These are phyloP conservation scores for Lepidocyrtinus sp. DNA, from an alignment of 2,888 invertebrate species.

Conservation along the genomic window DNA sequence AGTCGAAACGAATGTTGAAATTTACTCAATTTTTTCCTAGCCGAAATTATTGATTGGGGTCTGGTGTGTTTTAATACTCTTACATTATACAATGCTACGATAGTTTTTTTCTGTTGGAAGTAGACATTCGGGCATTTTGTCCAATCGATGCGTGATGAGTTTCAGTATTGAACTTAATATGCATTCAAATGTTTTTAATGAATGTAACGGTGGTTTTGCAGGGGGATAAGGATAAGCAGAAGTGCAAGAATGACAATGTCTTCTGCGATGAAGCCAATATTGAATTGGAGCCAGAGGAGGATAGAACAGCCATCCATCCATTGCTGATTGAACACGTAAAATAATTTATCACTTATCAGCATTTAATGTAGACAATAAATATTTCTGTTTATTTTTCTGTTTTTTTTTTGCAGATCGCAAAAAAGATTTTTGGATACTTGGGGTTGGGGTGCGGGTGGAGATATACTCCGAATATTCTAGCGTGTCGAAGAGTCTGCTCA, in stretches of 20 bases:
- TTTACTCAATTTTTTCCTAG: too few species aligned
- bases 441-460: constrained; percentile 3
- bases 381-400: not conserved
- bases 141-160: not conserved
- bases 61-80: too few species aligned
- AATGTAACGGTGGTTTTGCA: not conserved
- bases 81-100: too few species aligned
- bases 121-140: not conserved
- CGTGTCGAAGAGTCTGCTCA: constrained; percentile 27
- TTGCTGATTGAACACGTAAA: constrained; percentile 28
- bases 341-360: not conserved
- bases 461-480: not conserved
- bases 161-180: too few species aligned
- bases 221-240: not conserved
- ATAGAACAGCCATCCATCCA: constrained; percentile 26
- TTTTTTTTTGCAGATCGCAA: not conserved
- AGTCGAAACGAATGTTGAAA: too few species aligned
- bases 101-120: too few species aligned
- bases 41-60: too few species aligned
- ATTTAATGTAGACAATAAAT: not conserved
- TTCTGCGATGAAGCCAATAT: not conserved
- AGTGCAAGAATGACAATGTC: not conserved
- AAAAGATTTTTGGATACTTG: constrained; percentile 25
- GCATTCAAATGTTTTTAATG: too few species aligned
- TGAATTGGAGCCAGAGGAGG: not conserved